Evolutionary conservation across 2,797 vertebrate genomes (phyloP).

Genomic region (Muraenolepis orangiensis): DNA sequence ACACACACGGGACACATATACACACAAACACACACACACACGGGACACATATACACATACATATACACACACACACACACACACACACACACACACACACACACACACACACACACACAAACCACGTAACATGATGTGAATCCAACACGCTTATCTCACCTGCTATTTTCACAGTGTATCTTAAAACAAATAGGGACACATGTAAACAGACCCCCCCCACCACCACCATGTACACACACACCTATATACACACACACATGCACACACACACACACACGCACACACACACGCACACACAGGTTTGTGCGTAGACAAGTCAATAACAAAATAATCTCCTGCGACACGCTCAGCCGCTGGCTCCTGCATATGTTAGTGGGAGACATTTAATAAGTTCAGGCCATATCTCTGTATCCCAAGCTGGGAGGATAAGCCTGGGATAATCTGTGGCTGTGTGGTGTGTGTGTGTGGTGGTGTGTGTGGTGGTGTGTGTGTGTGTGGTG

Average conservation of each 20-base stretch:
- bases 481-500: constrained; percentile 30
- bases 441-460: constrained; percentile 25
- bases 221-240: constrained; percentile 16
- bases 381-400: constrained; percentile 70
- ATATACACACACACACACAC: background rate
- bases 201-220: constrained; percentile 22
- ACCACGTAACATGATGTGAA: background rate
- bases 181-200: constrained; percentile 34
- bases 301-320: constrained; percentile 1
- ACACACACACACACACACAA: background rate
- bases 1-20: background rate
- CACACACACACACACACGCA: constrained; percentile 15
- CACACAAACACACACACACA: background rate
- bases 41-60: constrained; percentile 8
- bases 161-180: constrained; percentile 25
- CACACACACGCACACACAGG: constrained; percentile 18
- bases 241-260: constrained; percentile 21
- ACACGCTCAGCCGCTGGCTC: constrained; percentile 49
- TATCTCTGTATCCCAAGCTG: constrained; percentile 67
- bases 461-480: constrained; percentile 26
- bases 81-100: background rate
- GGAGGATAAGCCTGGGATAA: constrained; percentile 68
- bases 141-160: background rate
- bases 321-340: constrained; percentile 40
- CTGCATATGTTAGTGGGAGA: constrained; percentile 70